Conservation (phyloP, 2,113 vertebrate genomes). For the Chitala chitala region DNA sequence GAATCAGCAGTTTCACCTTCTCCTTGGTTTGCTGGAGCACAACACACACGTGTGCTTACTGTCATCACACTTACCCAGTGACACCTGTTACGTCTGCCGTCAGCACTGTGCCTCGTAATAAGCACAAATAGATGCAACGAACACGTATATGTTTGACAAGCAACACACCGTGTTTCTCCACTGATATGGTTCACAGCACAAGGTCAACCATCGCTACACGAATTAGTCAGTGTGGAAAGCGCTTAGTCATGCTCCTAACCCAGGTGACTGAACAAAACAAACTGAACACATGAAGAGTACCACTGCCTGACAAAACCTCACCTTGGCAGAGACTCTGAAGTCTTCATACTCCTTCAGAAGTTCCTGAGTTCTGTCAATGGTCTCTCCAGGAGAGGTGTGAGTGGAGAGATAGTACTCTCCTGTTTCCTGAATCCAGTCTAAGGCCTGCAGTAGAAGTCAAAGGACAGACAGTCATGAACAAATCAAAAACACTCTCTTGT, state of each 20-base stretch:
- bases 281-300: no score
- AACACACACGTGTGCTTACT: background rate
- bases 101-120: no score
- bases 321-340: conserved; percentile 93
- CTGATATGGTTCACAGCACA: no score
- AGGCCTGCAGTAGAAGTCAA: conserved; percentile 61
- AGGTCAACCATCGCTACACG: no score
- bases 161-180: no score
- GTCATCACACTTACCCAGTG: no score
- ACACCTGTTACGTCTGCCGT: no score
- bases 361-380: conserved; percentile 81
- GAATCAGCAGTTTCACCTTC: conserved; percentile 94
- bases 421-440: conserved; percentile 95
- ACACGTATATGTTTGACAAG: no score
- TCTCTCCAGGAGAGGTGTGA: conserved; percentile 81
- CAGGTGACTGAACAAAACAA: no score
- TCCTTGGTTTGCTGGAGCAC: conserved; percentile 85
- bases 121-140: no score
- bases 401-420: conserved; percentile 93
- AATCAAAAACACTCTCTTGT: background rate
- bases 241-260: background rate
- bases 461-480: no score
- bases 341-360: conserved; percentile 88
- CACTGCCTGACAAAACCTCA: conserved; percentile 47
- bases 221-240: background rate